Base-by-base conservation (phyloP, 2,888 invertebrate species). In the Drosophila parthenogenetica region DNA sequence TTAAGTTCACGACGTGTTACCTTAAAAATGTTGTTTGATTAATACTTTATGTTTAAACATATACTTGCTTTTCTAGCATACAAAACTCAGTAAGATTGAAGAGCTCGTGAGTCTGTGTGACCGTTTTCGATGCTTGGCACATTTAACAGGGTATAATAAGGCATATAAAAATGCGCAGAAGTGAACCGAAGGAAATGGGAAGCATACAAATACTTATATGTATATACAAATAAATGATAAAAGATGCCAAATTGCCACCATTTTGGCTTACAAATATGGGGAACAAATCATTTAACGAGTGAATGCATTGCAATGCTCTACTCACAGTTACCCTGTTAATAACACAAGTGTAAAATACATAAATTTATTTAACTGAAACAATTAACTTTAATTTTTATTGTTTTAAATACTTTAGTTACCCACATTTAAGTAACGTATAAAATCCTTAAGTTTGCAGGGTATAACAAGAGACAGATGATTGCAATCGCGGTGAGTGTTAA, bases 231-330 rank as follows among this genome's bases (percentile, higher is more conserved):
- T 69, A 64, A 73, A 79, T 77, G 81, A 76, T 77, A 83, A 77
- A 76, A 77, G 58, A 71, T 79, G 69, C 61, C 54, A 79, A 79
- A 71, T 79, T 81, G 75, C 66, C 75, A 70, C 50, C 59, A 50
- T 63, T 62, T 69, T 46, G 74, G 45, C 54, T 55, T 62, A 45
- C 17, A 37, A 70, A 50, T 49, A 46, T 13, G 49, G 45, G 17
- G 8, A 17, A 61, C 10, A 68, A 61, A 48, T 46, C 69, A 35
- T 17, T 40, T n/a, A 42, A 7, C 14, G 22, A n/a, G 0, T 1
- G 0, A 2, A 13, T n/a, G 3, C 29, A 29, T 3, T 3, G 1
- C 29, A 29, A 5, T 2, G 17, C 14, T 0, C 32, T 39, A 53
- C 68, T 11, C 1, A 2, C 3, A 32, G 14, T 29, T 73, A 45